These are phyloP conservation scores for Asobara japonica DNA, from an alignment of 1,140 invertebrate species.

Conservation along the genomic window DNA sequence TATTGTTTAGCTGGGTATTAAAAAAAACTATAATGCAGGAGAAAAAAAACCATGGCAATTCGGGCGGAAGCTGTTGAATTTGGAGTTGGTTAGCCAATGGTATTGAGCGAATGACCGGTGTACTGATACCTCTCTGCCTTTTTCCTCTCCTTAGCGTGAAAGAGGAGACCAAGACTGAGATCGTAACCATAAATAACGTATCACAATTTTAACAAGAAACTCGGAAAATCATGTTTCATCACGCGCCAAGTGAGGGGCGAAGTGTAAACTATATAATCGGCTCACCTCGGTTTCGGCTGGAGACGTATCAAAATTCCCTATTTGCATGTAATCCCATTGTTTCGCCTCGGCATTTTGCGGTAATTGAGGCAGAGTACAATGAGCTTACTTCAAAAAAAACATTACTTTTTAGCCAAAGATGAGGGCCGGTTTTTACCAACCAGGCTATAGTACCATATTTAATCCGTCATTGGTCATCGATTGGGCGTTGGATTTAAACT, in stretches of 20 bases:
- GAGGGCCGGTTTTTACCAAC: too few relatives aligned
- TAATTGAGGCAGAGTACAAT: background rate
- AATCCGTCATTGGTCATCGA: too few relatives aligned
- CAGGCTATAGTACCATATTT: too few relatives aligned
- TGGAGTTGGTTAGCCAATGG: background rate
- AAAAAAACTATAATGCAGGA: background rate
- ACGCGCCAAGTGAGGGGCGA: background rate
- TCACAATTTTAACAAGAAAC: background rate
- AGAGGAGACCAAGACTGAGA: background rate
- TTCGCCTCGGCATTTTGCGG: background rate
- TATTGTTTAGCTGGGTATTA: constrained; percentile 1
- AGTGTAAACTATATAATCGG: background rate
- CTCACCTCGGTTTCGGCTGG: background rate
- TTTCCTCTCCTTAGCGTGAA: background rate
- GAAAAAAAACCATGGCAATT: background rate
- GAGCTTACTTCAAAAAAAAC: too few relatives aligned
- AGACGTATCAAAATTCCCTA: background rate
- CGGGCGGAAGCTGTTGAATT: background rate
- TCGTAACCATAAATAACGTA: background rate
- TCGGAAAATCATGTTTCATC: constrained; percentile 1
- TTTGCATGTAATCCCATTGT: background rate
- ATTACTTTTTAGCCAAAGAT: too few relatives aligned
- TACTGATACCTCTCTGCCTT: background rate
- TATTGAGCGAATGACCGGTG: background rate
- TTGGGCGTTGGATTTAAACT: too few relatives aligned